Evolutionary conservation across 2,797 vertebrate species (phyloP), one percentile per base, ranked within the genome.

Genomic region (Hoplostethus atlanticus): DNA sequence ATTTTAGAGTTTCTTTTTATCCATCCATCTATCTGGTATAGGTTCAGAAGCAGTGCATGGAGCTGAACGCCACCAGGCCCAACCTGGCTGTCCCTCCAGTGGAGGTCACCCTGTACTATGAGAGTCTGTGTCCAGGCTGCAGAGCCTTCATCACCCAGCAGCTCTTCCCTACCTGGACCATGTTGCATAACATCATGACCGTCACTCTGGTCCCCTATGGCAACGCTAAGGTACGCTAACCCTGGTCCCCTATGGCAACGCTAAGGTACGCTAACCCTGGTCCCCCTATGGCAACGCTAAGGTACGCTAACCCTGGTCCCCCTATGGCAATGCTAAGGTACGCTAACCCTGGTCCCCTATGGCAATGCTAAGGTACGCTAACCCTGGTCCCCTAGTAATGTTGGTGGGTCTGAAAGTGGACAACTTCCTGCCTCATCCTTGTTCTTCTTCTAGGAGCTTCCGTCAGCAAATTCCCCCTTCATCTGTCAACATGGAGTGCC

Each of bases 121-220:
- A 97, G 89, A 94, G 94, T 5, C 86, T 98, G 69, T 98, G 97
- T 83, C 87, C 90, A 0, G 96, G 80, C 0, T 97, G 96, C 84
- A 94, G 95, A 0, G 0, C 0, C 2, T 98, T 98, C 87, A 85
- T 98, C 50, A 81, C 85, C 5, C 1, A 81, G 21, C 79, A 95
- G 68, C 95, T 98, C 66, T 97, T 96, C 76, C 95, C 96, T 1
- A 92, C 97, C 0, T 97, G 96, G 97, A 73, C 90, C 16, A 89
- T 98, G 94, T 92, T 97, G 6, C 0, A 17, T 0, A 90, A 95
- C 57, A 95, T 95, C 69, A 92, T 97, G 79, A 93, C 68, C 0
- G 67, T 99, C 81, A 96, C 94, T 0, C 89, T 98, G 79, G 96
- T 98, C 36, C 97, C 97, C 21, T 98, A 96, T 0, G 96, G 97